Conservation (phyloP, 2,888 invertebrate species). For the Acleris cristana region DNA sequence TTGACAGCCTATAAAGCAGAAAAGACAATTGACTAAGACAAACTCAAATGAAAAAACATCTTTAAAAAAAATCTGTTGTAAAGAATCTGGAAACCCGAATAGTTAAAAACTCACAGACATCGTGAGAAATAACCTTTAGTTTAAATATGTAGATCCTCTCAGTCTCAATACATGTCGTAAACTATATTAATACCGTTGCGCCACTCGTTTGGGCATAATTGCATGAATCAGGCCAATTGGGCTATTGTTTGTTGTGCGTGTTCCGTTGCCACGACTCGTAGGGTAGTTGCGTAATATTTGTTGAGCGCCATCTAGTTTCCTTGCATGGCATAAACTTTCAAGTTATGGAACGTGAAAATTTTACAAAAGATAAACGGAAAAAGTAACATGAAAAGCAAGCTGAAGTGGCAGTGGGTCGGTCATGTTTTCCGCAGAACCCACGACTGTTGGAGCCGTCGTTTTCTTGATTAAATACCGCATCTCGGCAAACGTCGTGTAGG, state of each 20-base stretch:
- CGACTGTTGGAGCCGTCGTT: too few relatives aligned
- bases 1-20: too few relatives aligned
- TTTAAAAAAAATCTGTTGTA: too few relatives aligned
- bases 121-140: background rate
- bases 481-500: too few relatives aligned
- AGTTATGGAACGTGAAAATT: background rate
- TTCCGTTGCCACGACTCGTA: background rate
- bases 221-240: background rate
- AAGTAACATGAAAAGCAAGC: too few relatives aligned
- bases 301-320: background rate
- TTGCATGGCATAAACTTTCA: background rate
- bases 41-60: too few relatives aligned
- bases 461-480: too few relatives aligned
- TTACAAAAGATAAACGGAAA: background rate
- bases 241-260: constrained; percentile 1
- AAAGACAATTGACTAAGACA: too few relatives aligned
- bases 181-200: background rate
- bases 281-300: constrained; percentile 1
- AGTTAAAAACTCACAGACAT: background rate
- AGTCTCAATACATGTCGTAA: background rate
- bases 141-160: constrained; percentile 1
- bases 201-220: background rate
- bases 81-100: background rate
- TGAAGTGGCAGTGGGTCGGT: too few relatives aligned
- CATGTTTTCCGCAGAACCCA: too few relatives aligned